Evolutionary conservation across 2,888 invertebrate genomes (phyloP).

Genomic region (Idaea biselata): DNA sequence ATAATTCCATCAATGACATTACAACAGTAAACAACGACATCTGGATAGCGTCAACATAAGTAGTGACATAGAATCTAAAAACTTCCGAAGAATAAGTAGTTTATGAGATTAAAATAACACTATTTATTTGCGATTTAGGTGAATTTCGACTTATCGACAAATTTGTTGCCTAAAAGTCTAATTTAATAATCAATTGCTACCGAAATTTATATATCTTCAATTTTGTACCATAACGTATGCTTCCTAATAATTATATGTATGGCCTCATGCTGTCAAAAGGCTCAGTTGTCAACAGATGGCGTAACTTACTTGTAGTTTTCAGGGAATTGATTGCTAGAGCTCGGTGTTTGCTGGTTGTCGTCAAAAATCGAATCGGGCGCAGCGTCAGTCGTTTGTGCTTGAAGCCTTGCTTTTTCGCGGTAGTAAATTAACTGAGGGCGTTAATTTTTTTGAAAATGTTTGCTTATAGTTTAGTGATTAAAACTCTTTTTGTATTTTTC

Average conservation of each 20-base stretch:
- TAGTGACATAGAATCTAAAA: slow-evolving; percentile 22
- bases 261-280: slow-evolving; percentile 27
- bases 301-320: slow-evolving; percentile 24
- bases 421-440: slow-evolving; percentile 2
- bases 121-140: not conserved
- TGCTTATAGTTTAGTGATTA: not conserved
- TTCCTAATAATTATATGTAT: not conserved
- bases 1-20: slow-evolving; percentile 9
- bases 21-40: slow-evolving; percentile 26
- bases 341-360: slow-evolving; percentile 15
- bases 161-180: not conserved
- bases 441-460: not conserved
- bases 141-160: not conserved
- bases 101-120: not conserved
- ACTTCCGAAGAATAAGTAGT: slow-evolving; percentile 9
- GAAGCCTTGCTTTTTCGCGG: slow-evolving; percentile 1
- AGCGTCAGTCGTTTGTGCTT: slow-evolving; percentile 1
- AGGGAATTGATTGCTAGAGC: slow-evolving; percentile 20
- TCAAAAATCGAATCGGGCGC: not conserved
- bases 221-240: not conserved
- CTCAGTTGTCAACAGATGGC: slow-evolving; percentile 32
- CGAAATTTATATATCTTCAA: too few relatives aligned
- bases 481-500: not conserved
- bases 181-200: too few relatives aligned
- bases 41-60: slow-evolving; percentile 26